Percentiles rank a stretch among this genome's conserved stretches.
These are phyloP conservation scores for Chironomus riparius DNA, from an alignment of 2,888 invertebrate genomes.

Conservation along the genomic window DNA sequence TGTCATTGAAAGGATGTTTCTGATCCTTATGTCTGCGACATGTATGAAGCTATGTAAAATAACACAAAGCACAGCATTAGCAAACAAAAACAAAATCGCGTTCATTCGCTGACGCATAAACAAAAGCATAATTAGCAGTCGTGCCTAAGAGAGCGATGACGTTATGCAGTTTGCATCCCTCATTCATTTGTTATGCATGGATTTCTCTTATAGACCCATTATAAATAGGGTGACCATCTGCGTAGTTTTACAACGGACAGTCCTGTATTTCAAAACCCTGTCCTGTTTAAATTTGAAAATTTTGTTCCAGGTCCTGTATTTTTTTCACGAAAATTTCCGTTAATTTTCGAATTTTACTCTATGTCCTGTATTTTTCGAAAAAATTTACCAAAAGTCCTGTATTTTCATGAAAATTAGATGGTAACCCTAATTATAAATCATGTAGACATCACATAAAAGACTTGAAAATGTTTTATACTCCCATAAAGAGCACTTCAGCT, in stretches of 20 bases:
- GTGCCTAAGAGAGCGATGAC: constrained; percentile 5
- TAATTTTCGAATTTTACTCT: no score
- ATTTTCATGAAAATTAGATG: no score
- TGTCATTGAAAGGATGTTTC: background rate
- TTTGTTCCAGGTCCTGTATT: no score
- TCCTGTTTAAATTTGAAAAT: no score
- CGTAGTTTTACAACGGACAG: no score
- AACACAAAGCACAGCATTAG: background rate
- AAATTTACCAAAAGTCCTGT: no score
- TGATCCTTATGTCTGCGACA: constrained; percentile 2
- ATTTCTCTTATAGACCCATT: background rate
- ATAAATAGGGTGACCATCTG: no score
- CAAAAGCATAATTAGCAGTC: constrained; percentile 14
- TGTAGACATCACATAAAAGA: no score
- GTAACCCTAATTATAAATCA: no score
- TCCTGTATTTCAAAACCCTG: no score
- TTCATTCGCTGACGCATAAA: background rate
- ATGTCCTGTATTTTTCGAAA: no score
- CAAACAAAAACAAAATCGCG: background rate
- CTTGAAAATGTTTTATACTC: background rate
- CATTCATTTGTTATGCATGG: background rate
- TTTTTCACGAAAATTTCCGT: no score
- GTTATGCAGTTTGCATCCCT: background rate
- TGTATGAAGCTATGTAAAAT: background rate
- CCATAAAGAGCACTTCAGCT: background rate